Percentiles rank a stretch among this genome's conserved stretches.
phyloP scores from a whole-genome alignment of 1,140 invertebrate genomes.

The Bilobella aurantiaca region DNA sequence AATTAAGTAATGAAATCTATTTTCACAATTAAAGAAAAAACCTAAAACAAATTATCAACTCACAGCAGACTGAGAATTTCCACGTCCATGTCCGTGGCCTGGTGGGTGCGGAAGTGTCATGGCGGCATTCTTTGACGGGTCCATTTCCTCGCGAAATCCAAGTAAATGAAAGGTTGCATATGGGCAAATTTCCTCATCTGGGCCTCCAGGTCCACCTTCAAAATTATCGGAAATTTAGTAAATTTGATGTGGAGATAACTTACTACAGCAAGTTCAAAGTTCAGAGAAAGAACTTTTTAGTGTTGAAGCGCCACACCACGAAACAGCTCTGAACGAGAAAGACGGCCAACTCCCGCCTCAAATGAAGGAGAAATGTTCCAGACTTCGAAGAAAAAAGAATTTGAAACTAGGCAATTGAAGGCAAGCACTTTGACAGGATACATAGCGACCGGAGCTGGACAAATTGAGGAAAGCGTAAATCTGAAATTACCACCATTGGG shows the following conservation, averaged over 20 bases:
- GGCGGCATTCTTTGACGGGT: conserved; percentile 75
- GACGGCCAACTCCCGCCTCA: too few relatives aligned
- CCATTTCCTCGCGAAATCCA: conserved; percentile 89
- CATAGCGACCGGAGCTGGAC: too few relatives aligned
- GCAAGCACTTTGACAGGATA: too few relatives aligned
- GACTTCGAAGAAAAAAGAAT: neutral
- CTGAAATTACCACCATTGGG: conserved; percentile 29
- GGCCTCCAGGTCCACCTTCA: conserved; percentile 45
- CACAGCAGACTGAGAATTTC: conserved; percentile 56
- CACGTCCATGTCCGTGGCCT: conserved; percentile 62
- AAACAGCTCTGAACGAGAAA: conserved; percentile 11
- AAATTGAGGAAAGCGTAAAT: conserved; percentile 10
- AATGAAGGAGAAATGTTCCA: too few relatives aligned
- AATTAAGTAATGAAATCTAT: too few relatives aligned
- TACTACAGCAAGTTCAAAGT: neutral
- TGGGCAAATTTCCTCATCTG: conserved; percentile 88
- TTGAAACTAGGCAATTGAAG: neutral
- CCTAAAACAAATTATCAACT: too few relatives aligned
- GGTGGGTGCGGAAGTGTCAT: conserved; percentile 77
- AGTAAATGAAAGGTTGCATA: conserved; percentile 88
- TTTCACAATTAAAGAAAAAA: too few relatives aligned
- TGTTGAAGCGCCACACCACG: neutral
- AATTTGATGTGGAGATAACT: neutral
- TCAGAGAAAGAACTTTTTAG: conserved; percentile 7
- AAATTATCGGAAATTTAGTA: neutral